Base-by-base conservation (phyloP, 2,113 vertebrate species). In the Peromyscus leucopus region DNA sequence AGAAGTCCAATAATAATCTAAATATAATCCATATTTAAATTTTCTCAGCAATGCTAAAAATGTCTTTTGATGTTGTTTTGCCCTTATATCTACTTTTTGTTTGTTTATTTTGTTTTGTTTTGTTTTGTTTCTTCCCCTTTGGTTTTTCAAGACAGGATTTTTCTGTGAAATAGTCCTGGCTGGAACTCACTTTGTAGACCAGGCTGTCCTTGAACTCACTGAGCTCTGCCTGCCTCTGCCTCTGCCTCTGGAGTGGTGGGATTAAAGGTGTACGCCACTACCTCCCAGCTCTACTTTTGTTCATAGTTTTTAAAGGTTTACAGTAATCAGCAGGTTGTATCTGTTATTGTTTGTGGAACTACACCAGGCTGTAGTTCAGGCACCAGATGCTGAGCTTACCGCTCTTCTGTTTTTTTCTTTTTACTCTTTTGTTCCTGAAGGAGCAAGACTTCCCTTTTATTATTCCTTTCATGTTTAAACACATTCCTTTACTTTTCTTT, bases 1-100 rank as follows among this genome's bases (percentile, higher is more conserved):
- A 61, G 61, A 69, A 75, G 59, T 57, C 88, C 46, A 63, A 3
- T 76, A 87, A 67, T 87, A 79, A 89, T 75, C 7, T n/a, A 76
- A 88, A 72, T 72, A 42, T 17, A 71, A 13, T 78, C 46, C 61
- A 55, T 78, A 67, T 74, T 95, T 90, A 93, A 5, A 78, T 96
- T 89, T 91, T 89, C 75, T 65, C 59, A 93, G 0, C 71, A 93
- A 22, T 92, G 51, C 55, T 61, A 87, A 83, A 86, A 96, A 48
- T 69, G 28, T 84, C 69, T 80, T 36, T 55, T 85, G 65, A 89
- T 74, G n/a, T 48, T 94, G 12, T 71, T 93, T 93, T 97, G 22
- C 15, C 28, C 31, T 10, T 4, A 63, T 63, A 39, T 57, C 36
- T 13, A 55, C 55, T 55, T 55, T 55, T 9, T 51, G 51, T 51